phyloP scores from a whole-genome alignment of 2,888 invertebrate genomes.

The Rutpela maculata region DNA sequence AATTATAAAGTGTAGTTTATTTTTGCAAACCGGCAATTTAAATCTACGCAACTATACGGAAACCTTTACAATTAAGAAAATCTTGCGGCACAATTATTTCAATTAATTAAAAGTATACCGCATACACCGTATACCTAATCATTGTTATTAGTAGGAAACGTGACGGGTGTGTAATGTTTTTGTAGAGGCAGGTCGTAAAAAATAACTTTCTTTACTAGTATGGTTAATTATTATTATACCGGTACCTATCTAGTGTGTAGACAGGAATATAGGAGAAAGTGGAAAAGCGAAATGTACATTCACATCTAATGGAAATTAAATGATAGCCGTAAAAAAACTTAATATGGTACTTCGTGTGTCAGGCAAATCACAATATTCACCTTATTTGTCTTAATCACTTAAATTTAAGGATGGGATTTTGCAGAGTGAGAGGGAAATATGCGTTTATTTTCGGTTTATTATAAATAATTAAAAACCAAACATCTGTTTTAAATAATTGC shows the following conservation, averaged over 20 bases:
- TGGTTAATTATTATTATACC: conserved; percentile 32
- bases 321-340: too few species aligned
- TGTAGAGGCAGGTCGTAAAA: conserved; percentile 13
- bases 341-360: too few species aligned
- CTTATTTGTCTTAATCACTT: too few species aligned
- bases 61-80: conserved; percentile 22
- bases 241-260: background rate
- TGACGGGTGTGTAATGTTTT: conserved; percentile 18
- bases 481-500: too few species aligned
- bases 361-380: too few species aligned
- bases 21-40: background rate
- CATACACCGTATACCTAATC: background rate
- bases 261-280: conserved; percentile 26
- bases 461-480: too few species aligned
- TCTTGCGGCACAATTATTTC: conserved; percentile 22
- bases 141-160: conserved; percentile 5
- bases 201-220: conserved; percentile 27
- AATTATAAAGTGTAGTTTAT: conserved; percentile 9
- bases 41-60: conserved; percentile 23
- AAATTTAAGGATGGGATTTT: too few species aligned
- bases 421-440: too few species aligned
- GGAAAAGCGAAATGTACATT: background rate
- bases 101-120: conserved; percentile 21
- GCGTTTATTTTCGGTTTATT: too few species aligned
- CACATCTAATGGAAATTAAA: background rate